Evolutionary conservation across 2,113 vertebrate species (phyloP).

Genomic region (Theristicus caerulescens): DNA sequence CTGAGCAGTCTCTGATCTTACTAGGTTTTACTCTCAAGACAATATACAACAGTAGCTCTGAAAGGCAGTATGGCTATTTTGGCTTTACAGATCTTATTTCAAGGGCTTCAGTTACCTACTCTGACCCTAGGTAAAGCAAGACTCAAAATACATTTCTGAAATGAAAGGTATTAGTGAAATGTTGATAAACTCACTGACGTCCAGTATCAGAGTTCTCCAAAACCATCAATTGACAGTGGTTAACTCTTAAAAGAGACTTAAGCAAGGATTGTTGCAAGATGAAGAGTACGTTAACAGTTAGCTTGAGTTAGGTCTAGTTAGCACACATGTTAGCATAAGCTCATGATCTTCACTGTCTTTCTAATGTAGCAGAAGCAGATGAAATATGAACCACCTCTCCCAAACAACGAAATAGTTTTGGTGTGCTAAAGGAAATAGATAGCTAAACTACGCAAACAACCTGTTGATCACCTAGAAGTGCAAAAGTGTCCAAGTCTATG

Average conservation of each 20-base stretch:
- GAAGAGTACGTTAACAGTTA: background rate
- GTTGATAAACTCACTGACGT: conserved; percentile 9
- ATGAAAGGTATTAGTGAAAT: conserved; percentile 18
- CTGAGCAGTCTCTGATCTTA: background rate
- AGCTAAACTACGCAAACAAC: background rate
- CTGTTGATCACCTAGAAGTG: background rate
- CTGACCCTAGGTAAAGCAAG: background rate
- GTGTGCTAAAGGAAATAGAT: background rate
- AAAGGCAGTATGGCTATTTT: background rate
- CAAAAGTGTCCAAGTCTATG: background rate
- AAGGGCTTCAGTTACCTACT: background rate
- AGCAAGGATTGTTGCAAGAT: background rate
- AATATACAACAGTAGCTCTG: background rate
- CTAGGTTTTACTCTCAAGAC: background rate
- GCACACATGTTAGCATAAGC: background rate
- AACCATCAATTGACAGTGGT: background rate
- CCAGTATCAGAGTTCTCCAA: background rate
- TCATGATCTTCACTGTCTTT: background rate
- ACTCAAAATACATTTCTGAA: background rate
- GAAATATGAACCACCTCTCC: background rate
- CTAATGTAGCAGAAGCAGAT: background rate
- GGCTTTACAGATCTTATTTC: background rate
- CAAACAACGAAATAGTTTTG: background rate
- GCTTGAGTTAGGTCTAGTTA: background rate
- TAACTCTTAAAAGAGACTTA: background rate